Evolutionary conservation across 2,888 invertebrate species (phyloP), one percentile per base, ranked within the genome.

Genomic region (Metellina segmentata): DNA sequence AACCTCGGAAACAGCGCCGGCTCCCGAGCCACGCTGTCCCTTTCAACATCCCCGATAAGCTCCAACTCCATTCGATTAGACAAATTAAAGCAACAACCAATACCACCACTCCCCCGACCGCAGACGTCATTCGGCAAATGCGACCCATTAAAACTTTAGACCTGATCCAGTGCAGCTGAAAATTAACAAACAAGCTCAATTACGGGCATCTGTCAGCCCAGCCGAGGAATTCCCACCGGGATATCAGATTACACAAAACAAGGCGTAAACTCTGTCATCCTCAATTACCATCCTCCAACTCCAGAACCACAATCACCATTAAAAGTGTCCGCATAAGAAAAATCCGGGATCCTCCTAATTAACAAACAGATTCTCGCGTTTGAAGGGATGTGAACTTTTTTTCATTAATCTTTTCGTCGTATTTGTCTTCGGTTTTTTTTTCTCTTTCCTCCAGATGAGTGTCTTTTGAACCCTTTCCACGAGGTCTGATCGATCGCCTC

Each of bases 291-390:
- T 82, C 34, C 34, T 71, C 51, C 82, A 48, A 49, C 70, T 71
- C 82, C 1, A 34, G 34, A 34, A 77, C 51, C 70, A 19, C 81
- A 70, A 48, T 82, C 51, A 9, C 70, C 48, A 82, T 72, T 70
- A 13, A 13, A 51, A 52, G 16, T 51, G 19, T 19, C 19, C 19
- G 7, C 11, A 16, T n/a, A 69, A 13, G 61, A 77, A 77, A 77
- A 77, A 51, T 19, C 81, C 69, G 16, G 49, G 51, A 82, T 82
- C 70, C 19, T 51, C 71, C 82, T 82, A 82, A 82, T 82, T 82
- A 82, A 71, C 82, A 51, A 71, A 71, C 51, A 82, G 82, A 71
- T 82, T 71, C 51, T 71, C 71, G 34, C 49, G 51, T 13, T 71
- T 8, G 49, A 19, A 82, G 48, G 51, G 16, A 82, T 71, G 70